A percentile compares a stretch with the other conserved stretches of the same genome.
These are phyloP conservation scores for Ceratina australensis DNA, from an alignment of 1,140 invertebrate genomes.

Conservation along the genomic window DNA sequence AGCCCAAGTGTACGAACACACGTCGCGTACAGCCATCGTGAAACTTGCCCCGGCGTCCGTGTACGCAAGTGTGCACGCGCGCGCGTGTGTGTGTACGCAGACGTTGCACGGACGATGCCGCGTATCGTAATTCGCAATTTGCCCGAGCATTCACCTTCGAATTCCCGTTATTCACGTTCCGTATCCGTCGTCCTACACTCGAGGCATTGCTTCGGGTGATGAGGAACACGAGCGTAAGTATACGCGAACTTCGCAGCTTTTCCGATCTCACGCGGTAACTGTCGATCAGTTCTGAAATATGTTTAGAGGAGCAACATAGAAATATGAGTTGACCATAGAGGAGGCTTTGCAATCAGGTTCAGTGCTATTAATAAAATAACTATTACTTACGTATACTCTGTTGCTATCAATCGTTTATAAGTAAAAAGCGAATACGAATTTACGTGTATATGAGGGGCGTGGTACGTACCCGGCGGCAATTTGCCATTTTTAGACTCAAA, in stretches of 20 bases:
- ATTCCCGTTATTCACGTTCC: constrained; percentile 66
- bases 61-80: constrained; percentile 14
- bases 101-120: constrained; percentile 20
- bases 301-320: too few species aligned
- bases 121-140: constrained; percentile 66
- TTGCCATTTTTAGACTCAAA: too few species aligned
- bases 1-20: constrained; percentile 15
- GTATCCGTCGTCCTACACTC: constrained; percentile 54
- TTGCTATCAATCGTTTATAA: too few species aligned
- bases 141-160: constrained; percentile 65
- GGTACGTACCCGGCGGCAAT: too few species aligned
- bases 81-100: background rate
- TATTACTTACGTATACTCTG: too few species aligned
- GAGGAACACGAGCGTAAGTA: background rate
- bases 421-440: too few species aligned
- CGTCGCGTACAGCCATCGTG: background rate
- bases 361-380: too few species aligned
- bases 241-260: background rate
- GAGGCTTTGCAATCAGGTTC: too few species aligned
- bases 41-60: background rate
- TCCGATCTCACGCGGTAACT: background rate
- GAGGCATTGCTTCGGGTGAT: constrained; percentile 20
- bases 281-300: background rate
- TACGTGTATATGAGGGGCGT: too few species aligned
- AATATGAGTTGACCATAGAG: too few species aligned